Conservation (phyloP, 2,888 invertebrate species). For the Rosalia funebris region DNA sequence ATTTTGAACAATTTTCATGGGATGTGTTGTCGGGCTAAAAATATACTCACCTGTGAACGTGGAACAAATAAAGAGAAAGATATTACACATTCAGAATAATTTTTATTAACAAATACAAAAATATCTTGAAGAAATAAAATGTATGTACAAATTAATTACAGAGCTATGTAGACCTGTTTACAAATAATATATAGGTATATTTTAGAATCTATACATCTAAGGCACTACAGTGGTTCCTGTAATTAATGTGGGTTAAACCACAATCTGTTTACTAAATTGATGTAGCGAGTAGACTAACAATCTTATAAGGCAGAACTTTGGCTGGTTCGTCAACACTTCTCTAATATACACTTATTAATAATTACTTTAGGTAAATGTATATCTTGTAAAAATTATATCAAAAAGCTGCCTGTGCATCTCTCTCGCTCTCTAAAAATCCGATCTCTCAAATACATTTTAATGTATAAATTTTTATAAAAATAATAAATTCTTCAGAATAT, state of each 20-base stretch:
- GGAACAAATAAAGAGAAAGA: too few relatives aligned
- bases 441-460: slow-evolving; percentile 8
- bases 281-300: background rate
- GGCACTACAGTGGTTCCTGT: slow-evolving; percentile 39
- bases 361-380: slow-evolving; percentile 1
- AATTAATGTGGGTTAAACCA: slow-evolving; percentile 29
- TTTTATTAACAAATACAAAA: slow-evolving; percentile 53
- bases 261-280: slow-evolving; percentile 18
- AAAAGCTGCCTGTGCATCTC: slow-evolving; percentile 17
- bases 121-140: slow-evolving; percentile 49
- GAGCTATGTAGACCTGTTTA: slow-evolving; percentile 37
- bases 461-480: slow-evolving; percentile 22
- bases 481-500: slow-evolving; percentile 25
- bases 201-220: slow-evolving; percentile 41
- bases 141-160: slow-evolving; percentile 40
- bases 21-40: too few relatives aligned
- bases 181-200: slow-evolving; percentile 38
- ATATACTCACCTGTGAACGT: too few relatives aligned
- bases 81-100: slow-evolving; percentile 38
- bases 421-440: slow-evolving; percentile 1
- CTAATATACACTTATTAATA: slow-evolving; percentile 13
- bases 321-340: slow-evolving; percentile 1
- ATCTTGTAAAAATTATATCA: slow-evolving; percentile 22
- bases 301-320: background rate
- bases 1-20: too few relatives aligned